phyloP scores from a whole-genome alignment of 2,797 vertebrate genomes.

The Myioborus melanocephalus region DNA sequence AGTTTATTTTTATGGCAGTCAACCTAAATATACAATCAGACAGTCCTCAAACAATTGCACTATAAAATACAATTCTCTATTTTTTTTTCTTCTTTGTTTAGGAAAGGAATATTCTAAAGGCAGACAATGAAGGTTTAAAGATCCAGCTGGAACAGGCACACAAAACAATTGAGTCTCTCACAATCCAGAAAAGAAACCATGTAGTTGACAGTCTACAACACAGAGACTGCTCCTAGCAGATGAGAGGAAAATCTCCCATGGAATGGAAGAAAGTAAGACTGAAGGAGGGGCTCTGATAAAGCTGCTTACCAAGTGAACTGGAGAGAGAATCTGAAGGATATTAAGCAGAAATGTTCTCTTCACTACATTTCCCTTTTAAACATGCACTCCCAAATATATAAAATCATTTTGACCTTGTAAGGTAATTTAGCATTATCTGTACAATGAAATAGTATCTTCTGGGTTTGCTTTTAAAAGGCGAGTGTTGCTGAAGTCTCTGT shows the following conservation, averaged over 20 bases:
- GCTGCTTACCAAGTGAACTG: not conserved
- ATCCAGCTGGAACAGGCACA: constrained; percentile 78
- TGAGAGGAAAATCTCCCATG: not conserved
- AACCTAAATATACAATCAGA: not conserved
- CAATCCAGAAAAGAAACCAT: constrained; percentile 68
- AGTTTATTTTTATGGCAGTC: not conserved
- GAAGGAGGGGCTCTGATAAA: not conserved
- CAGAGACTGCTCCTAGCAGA: constrained; percentile 66
- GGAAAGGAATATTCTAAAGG: constrained; percentile 77
- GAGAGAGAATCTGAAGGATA: not conserved
- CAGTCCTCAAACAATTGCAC: not conserved
- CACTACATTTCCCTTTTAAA: not conserved
- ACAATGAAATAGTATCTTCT: not conserved
- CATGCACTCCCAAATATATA: not conserved
- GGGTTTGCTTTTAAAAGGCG: not conserved
- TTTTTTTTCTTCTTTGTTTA: constrained; percentile 29
- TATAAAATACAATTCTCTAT: not conserved
- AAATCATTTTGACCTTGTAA: not conserved
- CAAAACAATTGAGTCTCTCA: constrained; percentile 77
- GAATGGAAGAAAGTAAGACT: not conserved
- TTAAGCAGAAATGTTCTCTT: not conserved
- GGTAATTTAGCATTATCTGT: not conserved
- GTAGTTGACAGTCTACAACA: constrained; percentile 59
- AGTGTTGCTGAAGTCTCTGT: not conserved
- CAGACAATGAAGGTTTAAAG: constrained; percentile 78